Percentiles rank a stretch among this genome's conserved stretches.
These are phyloP conservation scores for Standfussiana lucernea DNA, from an alignment of 2,888 invertebrate genomes.

Conservation along the genomic window DNA sequence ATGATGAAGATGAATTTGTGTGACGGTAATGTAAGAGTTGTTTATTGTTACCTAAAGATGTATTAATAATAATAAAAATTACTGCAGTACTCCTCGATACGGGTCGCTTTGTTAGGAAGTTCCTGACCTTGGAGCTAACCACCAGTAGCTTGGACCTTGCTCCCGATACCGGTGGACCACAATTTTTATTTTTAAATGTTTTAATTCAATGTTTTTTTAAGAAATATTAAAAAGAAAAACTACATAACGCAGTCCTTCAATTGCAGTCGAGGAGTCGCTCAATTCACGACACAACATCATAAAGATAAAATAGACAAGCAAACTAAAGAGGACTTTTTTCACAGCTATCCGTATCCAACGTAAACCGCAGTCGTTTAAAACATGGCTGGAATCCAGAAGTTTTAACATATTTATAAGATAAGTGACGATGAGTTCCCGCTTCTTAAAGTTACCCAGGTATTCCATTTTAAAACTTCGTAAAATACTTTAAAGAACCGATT, in stretches of 20 bases:
- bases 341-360: neutral
- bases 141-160: too few relatives aligned
- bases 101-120: too few relatives aligned
- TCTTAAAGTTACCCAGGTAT: constrained; percentile 36
- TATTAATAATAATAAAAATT: neutral
- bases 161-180: too few relatives aligned
- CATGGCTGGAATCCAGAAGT: constrained; percentile 36
- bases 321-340: constrained; percentile 6
- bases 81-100: neutral
- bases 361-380: constrained; percentile 41
- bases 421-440: constrained; percentile 35
- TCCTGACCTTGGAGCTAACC: too few relatives aligned
- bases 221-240: neutral
- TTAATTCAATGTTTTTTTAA: too few relatives aligned
- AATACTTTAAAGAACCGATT: constrained; percentile 49
- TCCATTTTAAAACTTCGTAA: constrained; percentile 43
- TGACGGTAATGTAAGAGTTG: neutral
- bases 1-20: neutral
- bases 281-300: neutral
- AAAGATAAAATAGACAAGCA: constrained; percentile 30
- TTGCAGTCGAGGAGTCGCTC: neutral
- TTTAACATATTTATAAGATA: constrained; percentile 63
- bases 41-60: neutral
- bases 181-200: too few relatives aligned
- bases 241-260: neutral